phyloP scores from a whole-genome alignment of 2,113 vertebrate species.

The Atractosteus spatula region DNA sequence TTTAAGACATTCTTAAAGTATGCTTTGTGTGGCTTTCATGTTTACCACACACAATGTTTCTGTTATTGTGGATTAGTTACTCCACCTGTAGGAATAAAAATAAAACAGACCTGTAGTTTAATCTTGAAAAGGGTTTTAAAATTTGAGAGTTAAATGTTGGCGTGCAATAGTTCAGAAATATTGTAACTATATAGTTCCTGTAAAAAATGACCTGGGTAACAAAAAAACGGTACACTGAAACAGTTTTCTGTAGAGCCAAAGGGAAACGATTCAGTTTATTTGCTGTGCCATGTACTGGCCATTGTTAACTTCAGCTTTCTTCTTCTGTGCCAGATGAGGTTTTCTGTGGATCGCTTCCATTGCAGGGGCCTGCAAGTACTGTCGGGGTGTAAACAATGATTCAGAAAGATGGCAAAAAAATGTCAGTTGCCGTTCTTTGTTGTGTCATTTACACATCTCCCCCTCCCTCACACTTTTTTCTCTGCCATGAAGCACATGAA shows the following conservation, averaged over 20 bases:
- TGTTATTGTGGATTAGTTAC: background rate
- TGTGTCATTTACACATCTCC: conserved; percentile 96
- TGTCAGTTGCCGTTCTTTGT: conserved; percentile 98
- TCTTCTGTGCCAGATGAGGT: conserved; percentile 41
- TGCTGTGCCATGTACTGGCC: conserved; percentile 24
- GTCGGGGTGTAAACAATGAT: conserved; percentile 89
- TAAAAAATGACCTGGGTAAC: background rate
- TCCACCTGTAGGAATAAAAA: background rate
- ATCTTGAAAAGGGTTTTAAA: too few species aligned
- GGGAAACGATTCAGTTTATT: conserved; percentile 29
- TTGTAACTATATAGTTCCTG: too few species aligned
- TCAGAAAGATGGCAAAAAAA: conserved; percentile 89
- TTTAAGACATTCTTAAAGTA: background rate
- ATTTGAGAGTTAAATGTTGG: too few species aligned
- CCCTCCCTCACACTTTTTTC: conserved; percentile 65
- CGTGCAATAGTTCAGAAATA: too few species aligned
- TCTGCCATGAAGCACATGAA: conserved; percentile 85
- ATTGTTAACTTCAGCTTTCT: conserved; percentile 6
- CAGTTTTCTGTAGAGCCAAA: background rate
- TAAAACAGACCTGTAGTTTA: too few species aligned
- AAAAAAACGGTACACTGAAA: background rate
- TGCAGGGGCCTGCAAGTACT: conserved; percentile 72
- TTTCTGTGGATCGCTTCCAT: conserved; percentile 58
- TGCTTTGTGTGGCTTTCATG: conserved; percentile 1
- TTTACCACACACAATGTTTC: background rate